A percentile compares a stretch with the other conserved stretches of the same genome.
Conservation (phyloP, 1,140 invertebrate genomes). For the Euborellia annulipes region DNA sequence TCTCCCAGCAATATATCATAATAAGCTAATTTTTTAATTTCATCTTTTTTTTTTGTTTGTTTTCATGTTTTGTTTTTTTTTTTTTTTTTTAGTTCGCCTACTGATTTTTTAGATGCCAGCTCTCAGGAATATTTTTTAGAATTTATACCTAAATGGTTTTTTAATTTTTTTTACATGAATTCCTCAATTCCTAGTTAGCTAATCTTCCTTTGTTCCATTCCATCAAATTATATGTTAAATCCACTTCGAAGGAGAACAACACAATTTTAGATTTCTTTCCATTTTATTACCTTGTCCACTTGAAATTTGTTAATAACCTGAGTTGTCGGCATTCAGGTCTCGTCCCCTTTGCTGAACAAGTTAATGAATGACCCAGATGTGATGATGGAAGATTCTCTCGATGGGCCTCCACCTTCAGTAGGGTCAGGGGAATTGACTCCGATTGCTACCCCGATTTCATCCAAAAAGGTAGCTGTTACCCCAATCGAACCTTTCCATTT, state of each 20-base stretch:
- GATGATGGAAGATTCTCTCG: slow-evolving; percentile 49
- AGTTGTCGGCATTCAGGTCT: slow-evolving; percentile 28
- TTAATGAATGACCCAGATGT: slow-evolving; percentile 27
- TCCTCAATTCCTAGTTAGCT: not conserved
- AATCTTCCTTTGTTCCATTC: no score
- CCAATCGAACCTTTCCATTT: no score
- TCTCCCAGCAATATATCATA: no score
- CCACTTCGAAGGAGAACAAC: no score
- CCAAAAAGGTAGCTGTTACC: slow-evolving; percentile 26
- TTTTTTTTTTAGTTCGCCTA: not conserved
- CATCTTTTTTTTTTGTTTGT: not conserved
- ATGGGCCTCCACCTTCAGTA: slow-evolving; percentile 54
- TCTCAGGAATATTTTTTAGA: no score
- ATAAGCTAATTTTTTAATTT: no score
- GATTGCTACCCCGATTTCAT: slow-evolving; percentile 22
- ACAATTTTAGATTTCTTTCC: no score
- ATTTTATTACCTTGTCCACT: not conserved
- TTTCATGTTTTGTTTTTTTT: not conserved
- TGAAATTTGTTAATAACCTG: slow-evolving; percentile 15
- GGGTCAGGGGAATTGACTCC: slow-evolving; percentile 43
- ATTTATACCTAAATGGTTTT: not conserved
- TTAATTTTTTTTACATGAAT: not conserved
- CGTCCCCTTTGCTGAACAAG: slow-evolving; percentile 33
- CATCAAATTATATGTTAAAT: no score
- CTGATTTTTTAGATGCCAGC: no score